These are phyloP conservation scores for Serripes groenlandicus DNA, from an alignment of 2,888 invertebrate genomes.

Conservation along the genomic window DNA sequence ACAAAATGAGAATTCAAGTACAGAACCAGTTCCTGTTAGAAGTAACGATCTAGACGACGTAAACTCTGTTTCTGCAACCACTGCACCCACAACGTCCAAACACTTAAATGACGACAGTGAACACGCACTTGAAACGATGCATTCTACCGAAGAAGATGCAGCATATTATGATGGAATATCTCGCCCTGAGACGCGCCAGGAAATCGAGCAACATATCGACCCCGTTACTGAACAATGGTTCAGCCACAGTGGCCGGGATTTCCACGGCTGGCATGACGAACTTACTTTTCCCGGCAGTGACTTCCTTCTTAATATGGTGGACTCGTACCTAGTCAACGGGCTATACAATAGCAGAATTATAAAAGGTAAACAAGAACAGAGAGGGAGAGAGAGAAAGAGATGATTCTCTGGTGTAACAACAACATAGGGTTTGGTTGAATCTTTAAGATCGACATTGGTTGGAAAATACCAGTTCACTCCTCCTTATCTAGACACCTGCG, in stretches of 20 bases:
- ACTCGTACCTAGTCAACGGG: not conserved
- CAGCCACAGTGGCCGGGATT: not conserved
- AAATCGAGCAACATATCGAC: too few relatives aligned
- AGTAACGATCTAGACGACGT: too few relatives aligned
- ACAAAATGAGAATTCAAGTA: too few relatives aligned
- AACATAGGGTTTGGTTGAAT: not conserved
- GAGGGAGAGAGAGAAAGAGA: not conserved
- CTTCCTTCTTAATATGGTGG: constrained; percentile 1
- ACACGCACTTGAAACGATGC: too few relatives aligned
- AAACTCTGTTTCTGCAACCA: too few relatives aligned
- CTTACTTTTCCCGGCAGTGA: constrained; percentile 16
- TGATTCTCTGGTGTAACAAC: not conserved
- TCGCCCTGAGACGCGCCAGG: too few relatives aligned
- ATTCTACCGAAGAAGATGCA: too few relatives aligned
- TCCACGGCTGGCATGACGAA: constrained; percentile 17
- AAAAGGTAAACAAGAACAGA: not conserved
- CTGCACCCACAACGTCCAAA: too few relatives aligned
- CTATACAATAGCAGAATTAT: not conserved
- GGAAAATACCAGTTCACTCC: not conserved
- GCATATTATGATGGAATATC: too few relatives aligned
- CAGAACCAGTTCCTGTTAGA: too few relatives aligned
- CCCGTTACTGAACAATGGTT: constrained; percentile 6
- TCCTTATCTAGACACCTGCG: not conserved
- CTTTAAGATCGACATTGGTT: not conserved
- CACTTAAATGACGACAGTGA: too few relatives aligned